Percentiles rank a stretch among this genome's conserved stretches.
Evolutionary conservation across 2,113 vertebrate genomes (phyloP).

Genomic region (Martes martes): DNA sequence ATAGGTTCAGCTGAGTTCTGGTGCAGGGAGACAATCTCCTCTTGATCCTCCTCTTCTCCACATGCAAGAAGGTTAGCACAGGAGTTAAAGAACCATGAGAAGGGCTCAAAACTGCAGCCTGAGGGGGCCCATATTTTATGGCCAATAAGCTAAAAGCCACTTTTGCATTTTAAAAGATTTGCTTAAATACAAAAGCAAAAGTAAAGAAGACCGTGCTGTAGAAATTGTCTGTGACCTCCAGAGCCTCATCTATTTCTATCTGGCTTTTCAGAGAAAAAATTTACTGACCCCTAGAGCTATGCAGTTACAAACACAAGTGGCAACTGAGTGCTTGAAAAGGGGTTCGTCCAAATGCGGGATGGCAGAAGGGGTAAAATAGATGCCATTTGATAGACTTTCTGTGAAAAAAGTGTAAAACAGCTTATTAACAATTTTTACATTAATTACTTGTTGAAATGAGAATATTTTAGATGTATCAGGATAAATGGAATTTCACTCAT

Average conservation of each 20-base stretch:
- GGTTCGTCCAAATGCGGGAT: not conserved
- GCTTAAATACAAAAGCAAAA: not conserved
- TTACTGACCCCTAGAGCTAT: not conserved
- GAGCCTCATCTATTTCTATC: not conserved
- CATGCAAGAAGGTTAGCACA: not conserved
- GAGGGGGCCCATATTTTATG: not conserved
- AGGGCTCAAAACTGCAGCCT: not conserved
- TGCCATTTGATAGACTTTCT: not conserved
- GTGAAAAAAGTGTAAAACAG: not conserved
- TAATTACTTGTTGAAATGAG: not conserved
- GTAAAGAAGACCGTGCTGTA: not conserved
- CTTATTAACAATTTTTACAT: not conserved
- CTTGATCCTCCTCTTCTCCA: not conserved
- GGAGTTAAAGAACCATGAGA: not conserved
- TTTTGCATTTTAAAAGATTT: not conserved
- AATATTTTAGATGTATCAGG: not conserved
- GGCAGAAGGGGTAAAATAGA: not conserved
- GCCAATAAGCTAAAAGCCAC: not conserved
- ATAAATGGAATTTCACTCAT: not conserved
- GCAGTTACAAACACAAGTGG: not conserved
- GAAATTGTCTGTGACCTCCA: not conserved
- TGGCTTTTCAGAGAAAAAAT: not conserved
- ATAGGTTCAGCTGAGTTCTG: rapidly evolving
- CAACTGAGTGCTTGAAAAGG: not conserved
- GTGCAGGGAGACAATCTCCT: not conserved